These are phyloP conservation scores for Echinops telfairi DNA, from an alignment of 2,113 vertebrate species.

Conservation along the genomic window DNA sequence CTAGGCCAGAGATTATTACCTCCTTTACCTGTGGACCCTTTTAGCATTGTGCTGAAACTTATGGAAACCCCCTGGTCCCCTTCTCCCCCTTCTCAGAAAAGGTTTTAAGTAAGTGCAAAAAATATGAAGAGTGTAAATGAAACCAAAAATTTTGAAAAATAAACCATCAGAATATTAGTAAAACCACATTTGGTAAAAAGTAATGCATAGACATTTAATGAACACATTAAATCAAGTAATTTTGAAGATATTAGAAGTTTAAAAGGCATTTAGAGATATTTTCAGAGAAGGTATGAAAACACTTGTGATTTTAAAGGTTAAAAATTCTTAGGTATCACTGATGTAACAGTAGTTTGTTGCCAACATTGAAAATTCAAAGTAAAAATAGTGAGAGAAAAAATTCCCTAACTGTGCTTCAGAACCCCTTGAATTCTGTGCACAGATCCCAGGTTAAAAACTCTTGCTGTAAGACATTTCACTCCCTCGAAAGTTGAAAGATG, in stretches of 20 bases:
- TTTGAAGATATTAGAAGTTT: constrained; percentile 32
- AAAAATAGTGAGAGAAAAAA: background rate
- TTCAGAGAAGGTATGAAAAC: constrained; percentile 3
- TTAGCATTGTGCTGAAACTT: background rate
- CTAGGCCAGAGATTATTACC: constrained; percentile 21
- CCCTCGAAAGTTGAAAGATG: constrained; percentile 45
- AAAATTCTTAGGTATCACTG: background rate
- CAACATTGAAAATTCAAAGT: constrained; percentile 31
- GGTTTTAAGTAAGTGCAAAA: background rate
- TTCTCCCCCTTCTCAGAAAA: constrained; percentile 10
- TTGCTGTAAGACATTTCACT: constrained; percentile 20
- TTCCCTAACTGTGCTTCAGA: constrained; percentile 6
- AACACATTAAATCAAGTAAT: constrained; percentile 29
- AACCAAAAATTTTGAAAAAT: constrained; percentile 54
- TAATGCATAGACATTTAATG: constrained; percentile 13
- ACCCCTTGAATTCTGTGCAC: background rate
- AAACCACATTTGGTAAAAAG: constrained; percentile 47
- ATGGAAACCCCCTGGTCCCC: background rate
- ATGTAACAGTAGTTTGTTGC: background rate
- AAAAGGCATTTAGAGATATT: constrained; percentile 36
- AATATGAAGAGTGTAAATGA: constrained; percentile 37
- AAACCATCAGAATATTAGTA: constrained; percentile 35
- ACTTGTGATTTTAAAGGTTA: constrained; percentile 31
- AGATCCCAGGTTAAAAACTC: constrained; percentile 36
- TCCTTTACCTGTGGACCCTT: constrained; percentile 14